Base-by-base conservation (phyloP, 2,797 vertebrate genomes). In the Typhlichthys eigenmanni region DNA sequence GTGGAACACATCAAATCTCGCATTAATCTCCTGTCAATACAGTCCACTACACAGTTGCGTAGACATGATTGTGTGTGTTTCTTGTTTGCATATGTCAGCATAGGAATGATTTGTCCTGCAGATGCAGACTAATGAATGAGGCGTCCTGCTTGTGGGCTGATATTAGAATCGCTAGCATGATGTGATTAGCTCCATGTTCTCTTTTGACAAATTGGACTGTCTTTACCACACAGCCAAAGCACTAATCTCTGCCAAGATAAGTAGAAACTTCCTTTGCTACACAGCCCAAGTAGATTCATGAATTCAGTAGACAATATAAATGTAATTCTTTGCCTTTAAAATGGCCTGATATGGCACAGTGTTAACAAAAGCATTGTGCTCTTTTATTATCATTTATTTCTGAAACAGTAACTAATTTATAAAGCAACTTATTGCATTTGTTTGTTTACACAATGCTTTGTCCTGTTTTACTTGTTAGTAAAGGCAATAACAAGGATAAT, bases 121-220 rank as follows among this genome's bases (percentile, higher is more conserved):
- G 85, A 88, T 84, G 79, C 81, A 82, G 85, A 82, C 82, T 87
- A 88, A 90, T 89, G 87, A 89, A 90, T 84, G 83, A 88, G 84
- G 83, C 79, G 55, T 86, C 75, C 80, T 83, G 87, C 86, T 84
- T 46, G 72, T 83, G 82, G 85, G 84, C 83, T 79, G 79, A 86
- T 87, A 87, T 88, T 88, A 88, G 85, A 80, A 82, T 8, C 66
- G 80, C 69, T 86, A 86, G 87, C 84, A 78, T 91, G 84, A 89
- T 90, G 87, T 82, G 87, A 91, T 88, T 90, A 89, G 87, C 85
- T 87, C 73, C 64, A 51, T 82, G 84, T 80, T 72, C 85, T 79
- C 82, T 81, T 80, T 83, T 90, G 87, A 91, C 88, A 89, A 89
- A 90, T 87, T 86, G 85, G 77, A 74, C 86, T 85, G 88, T 90